Conservation (phyloP, 53 echinoderm and acorn worm species). For the Patiria pectinifera region DNA sequence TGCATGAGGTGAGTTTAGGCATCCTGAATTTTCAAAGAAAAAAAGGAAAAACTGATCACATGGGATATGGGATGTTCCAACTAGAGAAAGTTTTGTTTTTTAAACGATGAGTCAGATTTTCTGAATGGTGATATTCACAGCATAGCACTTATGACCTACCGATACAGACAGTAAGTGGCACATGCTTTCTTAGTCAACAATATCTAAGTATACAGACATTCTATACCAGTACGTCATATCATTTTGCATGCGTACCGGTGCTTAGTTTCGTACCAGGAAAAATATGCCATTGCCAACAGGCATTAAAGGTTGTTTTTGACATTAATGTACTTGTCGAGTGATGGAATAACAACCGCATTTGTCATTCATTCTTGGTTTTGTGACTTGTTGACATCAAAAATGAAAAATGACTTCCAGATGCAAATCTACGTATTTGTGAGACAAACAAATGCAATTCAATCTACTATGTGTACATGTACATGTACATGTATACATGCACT, state of each 20-base stretch:
- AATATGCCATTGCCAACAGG: constrained; percentile 10
- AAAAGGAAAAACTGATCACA: background rate
- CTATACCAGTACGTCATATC: constrained; percentile 42
- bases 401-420: constrained; percentile 2
- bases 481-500: background rate
- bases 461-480: background rate
- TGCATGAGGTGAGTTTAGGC: background rate
- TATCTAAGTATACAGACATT: background rate
- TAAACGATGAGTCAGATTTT: background rate
- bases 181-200: background rate
- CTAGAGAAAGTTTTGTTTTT: background rate
- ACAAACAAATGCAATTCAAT: background rate
- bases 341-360: background rate
- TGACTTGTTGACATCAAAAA: background rate
- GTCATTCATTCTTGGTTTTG: background rate
- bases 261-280: constrained; percentile 12
- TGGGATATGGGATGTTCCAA: constrained; percentile 3
- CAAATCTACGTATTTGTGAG: background rate
- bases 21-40: constrained; percentile 4
- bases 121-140: background rate
- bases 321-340: background rate
- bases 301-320: background rate
- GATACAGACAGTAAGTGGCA: background rate
- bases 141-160: too few species aligned
- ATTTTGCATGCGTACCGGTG: background rate